Evolutionary conservation across 2,888 invertebrate genomes (phyloP), one percentile per base, ranked within the genome.

Genomic region (Diplazon laetatorius): DNA sequence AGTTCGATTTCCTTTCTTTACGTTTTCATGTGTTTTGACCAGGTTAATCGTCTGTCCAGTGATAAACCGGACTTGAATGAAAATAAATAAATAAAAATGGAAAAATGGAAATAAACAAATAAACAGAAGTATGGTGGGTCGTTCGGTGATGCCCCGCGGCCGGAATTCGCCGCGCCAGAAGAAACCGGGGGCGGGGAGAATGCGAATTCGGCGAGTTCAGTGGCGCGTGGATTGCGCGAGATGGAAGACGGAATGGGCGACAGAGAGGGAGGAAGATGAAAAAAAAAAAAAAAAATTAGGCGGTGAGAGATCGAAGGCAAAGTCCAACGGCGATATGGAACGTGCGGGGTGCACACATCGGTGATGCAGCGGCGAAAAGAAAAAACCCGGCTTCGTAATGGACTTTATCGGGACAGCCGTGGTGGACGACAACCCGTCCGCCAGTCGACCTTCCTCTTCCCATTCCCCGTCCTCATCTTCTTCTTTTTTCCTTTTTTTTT

Each of bases 401-500:
- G 87, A 86, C 82, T 87, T 87, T 86, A 86, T 86, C 84, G 81
- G 82, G 76, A 81, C 82, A 82, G 81, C 82, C 68, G 62, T 72
- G 48, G 66, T 50, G 50, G 39, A 39, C 20, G 30, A 55, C 50
- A 71, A 62, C 66, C 62, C 85, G 85, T 82, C 84, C 84, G 85
- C 83, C 84, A 82, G 84, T 83, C 86, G 87, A 85, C 85, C 87
- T 87, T 86, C 82, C 84, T n/a, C n/a, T 76, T 77, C 80, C 55
- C 50, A 52, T 69, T 73, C 69, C n/a, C n/a, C 42, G 69, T 70
- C 66, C 18, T 62, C 16, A 68, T 25, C 57, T 50, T 62, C 55
- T 8, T 42, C 62, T 37, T 35, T 42, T 71, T 59, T 62, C 37
- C 76, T 65, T 48, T 57, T 59, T 63, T 66, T 35, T 72, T 57